A percentile compares a stretch with the other conserved stretches of the same genome.
Conservation (phyloP, 2,888 invertebrate species). For the Crepidodera aurea region DNA sequence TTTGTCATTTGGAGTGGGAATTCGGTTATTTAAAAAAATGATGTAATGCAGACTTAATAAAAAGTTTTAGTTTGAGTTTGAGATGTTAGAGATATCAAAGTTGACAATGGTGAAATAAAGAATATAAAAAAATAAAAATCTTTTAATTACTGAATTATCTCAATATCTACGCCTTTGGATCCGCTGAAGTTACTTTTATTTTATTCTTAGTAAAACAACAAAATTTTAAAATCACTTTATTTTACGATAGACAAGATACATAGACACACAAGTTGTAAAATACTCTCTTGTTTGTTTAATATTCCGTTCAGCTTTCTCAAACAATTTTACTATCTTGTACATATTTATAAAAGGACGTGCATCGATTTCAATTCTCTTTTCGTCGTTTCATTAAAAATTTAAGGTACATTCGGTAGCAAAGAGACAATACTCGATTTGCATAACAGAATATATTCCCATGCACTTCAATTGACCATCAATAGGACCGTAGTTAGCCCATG, state of each 20-base stretch:
- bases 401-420: conserved; percentile 14
- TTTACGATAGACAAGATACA: background rate
- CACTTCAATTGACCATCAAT: conserved; percentile 1
- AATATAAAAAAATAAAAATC: too few species aligned
- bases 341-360: conserved; percentile 26
- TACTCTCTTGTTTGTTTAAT: conserved; percentile 12
- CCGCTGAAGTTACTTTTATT: too few species aligned
- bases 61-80: too few species aligned
- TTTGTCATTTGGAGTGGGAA: too few species aligned
- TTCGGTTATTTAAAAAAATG: too few species aligned
- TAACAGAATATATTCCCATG: conserved; percentile 32
- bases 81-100: too few species aligned
- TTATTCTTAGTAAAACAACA: background rate
- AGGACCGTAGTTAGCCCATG: background rate
- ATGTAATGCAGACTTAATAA: too few species aligned
- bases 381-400: conserved; percentile 27
- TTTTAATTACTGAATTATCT: too few species aligned
- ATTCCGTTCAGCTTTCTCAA: conserved; percentile 7
- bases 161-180: too few species aligned
- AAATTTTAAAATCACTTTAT: conserved; percentile 1
- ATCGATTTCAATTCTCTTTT: conserved; percentile 32
- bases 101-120: too few species aligned
- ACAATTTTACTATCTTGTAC: conserved; percentile 21
- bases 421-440: conserved; percentile 33
- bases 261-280: conserved; percentile 4